Conservation (phyloP, 2,797 vertebrate species). For the Chaenodraco wilsoni region DNA sequence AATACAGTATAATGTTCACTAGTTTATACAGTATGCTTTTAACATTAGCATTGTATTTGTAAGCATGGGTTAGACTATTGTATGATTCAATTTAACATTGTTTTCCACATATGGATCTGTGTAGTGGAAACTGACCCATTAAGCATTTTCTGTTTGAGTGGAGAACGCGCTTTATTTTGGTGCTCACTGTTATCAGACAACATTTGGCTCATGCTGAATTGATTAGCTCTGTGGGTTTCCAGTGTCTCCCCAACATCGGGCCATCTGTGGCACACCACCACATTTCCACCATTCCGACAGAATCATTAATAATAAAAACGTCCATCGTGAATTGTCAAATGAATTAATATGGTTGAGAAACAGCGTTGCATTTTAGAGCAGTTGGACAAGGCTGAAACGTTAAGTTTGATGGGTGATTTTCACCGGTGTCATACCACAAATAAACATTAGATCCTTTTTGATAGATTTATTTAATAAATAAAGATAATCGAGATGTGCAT, state of each 20-base stretch:
- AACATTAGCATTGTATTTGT: background rate
- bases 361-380: constrained; percentile 4
- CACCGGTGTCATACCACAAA: constrained; percentile 7
- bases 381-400: constrained; percentile 8
- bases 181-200: constrained; percentile 17
- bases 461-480: constrained; percentile 22
- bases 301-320: constrained; percentile 31
- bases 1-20: background rate
- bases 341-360: constrained; percentile 17
- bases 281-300: constrained; percentile 11
- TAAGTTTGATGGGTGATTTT: constrained; percentile 4
- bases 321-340: constrained; percentile 11
- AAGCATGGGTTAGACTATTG: background rate
- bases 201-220: constrained; percentile 12
- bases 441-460: constrained; percentile 9
- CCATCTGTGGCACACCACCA: background rate
- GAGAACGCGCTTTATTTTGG: constrained; percentile 27
- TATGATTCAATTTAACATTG: no score
- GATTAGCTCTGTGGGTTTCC: constrained; percentile 26
- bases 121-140: constrained; percentile 22
- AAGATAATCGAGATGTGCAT: constrained; percentile 11
- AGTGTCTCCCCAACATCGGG: background rate
- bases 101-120: constrained; percentile 11
- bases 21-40: background rate
- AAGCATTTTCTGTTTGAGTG: constrained; percentile 14